Evolutionary conservation across 2,797 vertebrate species (phyloP).

Genomic region (Leuciscus waleckii): DNA sequence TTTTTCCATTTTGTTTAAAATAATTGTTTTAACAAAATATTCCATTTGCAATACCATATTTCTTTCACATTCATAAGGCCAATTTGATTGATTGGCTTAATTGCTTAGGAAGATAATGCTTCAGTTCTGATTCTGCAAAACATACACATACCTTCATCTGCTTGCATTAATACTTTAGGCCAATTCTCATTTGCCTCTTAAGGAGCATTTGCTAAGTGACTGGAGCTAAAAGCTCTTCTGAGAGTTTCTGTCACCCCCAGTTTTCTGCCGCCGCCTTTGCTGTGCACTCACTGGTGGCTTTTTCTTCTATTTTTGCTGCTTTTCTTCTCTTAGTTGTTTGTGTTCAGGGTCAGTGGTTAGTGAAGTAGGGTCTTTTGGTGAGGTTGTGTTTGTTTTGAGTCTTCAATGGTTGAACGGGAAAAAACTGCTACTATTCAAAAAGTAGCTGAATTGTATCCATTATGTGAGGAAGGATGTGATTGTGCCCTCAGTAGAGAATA

Average conservation of each 20-base stretch:
- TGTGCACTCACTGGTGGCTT: background rate
- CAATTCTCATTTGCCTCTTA: conserved; percentile 43
- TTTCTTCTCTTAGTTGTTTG: conserved; percentile 33
- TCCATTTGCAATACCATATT: background rate
- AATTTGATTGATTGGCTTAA: background rate
- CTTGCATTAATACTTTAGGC: conserved; percentile 47
- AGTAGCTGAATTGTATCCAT: background rate
- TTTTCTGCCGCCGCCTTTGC: conserved; percentile 14
- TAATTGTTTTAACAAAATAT: background rate
- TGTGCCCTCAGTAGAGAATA: conserved; percentile 13
- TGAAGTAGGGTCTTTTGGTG: conserved; percentile 35
- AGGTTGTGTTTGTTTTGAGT: conserved; percentile 44
- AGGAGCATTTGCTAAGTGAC: conserved; percentile 48
- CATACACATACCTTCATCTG: conserved; percentile 5
- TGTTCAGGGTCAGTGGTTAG: conserved; percentile 37
- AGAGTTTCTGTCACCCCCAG: conserved; percentile 20
- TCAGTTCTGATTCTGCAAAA: conserved; percentile 19
- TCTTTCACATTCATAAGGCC: background rate
- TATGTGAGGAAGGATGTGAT: conserved; percentile 2
- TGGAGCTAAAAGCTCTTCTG: conserved; percentile 45
- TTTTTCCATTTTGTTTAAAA: background rate
- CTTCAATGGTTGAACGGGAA: background rate
- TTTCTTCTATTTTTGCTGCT: conserved; percentile 13
- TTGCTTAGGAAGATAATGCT: background rate
- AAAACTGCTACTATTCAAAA: background rate